Conservation (phyloP, 2,113 vertebrate genomes). For the Bettongia penicillata region DNA sequence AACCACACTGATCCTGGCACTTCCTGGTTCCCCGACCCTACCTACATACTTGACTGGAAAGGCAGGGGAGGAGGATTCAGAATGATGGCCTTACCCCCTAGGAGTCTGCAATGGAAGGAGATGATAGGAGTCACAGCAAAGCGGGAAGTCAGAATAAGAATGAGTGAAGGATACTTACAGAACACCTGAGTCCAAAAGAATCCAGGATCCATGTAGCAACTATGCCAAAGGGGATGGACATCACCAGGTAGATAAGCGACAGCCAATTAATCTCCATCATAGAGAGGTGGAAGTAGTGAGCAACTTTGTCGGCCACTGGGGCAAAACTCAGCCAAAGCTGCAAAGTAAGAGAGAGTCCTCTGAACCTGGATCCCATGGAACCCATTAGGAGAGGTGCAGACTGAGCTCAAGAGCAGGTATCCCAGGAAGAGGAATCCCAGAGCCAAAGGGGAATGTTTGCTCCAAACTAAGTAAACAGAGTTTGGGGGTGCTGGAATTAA, state of each 20-base stretch:
- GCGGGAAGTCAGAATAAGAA: not conserved
- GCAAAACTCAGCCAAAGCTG: conserved; percentile 97
- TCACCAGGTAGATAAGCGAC: conserved; percentile 91
- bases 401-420: not conserved
- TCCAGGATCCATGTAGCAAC: conserved; percentile 94
- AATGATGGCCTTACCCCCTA: not conserved
- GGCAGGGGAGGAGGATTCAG: not conserved
- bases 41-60: not conserved
- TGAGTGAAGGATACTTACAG: conserved; percentile 83
- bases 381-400: not conserved
- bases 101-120: not conserved
- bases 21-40: not conserved
- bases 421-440: not conserved
- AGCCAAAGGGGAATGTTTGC: not conserved
- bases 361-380: not conserved
- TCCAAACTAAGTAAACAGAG: not conserved
- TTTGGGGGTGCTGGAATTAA: not conserved
- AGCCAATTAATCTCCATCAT: conserved; percentile 91
- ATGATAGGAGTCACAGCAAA: not conserved
- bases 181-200: conserved; percentile 88
- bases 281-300: conserved; percentile 83
- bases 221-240: conserved; percentile 90
- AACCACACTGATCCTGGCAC: not conserved
- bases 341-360: not conserved
- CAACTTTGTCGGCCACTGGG: conserved; percentile 90